phyloP scores from a whole-genome alignment of 2,888 invertebrate genomes.

The Tenthredo mesomela region DNA sequence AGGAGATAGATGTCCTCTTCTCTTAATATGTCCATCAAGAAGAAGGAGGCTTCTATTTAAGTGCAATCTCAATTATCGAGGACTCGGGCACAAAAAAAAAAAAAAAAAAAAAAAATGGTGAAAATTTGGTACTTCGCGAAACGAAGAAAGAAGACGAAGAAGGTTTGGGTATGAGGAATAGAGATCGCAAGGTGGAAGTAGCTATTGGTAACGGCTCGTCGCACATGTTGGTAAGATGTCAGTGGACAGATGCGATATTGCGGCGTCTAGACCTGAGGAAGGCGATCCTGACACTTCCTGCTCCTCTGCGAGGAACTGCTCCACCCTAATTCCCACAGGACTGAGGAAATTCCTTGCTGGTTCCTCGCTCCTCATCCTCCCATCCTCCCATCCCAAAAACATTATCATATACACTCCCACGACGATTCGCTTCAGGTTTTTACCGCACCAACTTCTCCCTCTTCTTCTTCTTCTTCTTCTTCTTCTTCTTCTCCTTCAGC shows the following conservation, averaged over 20 bases:
- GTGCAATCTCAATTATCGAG: not conserved
- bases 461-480: not conserved
- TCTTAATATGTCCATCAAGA: not conserved
- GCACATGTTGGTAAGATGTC: slow-evolving; percentile 71
- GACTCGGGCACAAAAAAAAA: too few relatives aligned
- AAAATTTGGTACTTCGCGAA: not conserved
- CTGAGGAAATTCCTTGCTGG: slow-evolving; percentile 52
- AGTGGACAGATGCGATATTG: slow-evolving; percentile 75
- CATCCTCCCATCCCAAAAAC: slow-evolving; percentile 60
- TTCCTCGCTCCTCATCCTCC: slow-evolving; percentile 52
- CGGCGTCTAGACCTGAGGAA: slow-evolving; percentile 62
- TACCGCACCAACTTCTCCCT: slow-evolving; percentile 50
- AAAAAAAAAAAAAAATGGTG: not conserved
- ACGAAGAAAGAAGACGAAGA: too few relatives aligned
- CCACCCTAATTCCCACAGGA: slow-evolving; percentile 66
- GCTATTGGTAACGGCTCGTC: slow-evolving; percentile 41
- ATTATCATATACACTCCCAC: slow-evolving; percentile 66
- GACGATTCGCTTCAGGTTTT: slow-evolving; percentile 58
- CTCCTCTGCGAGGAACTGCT: slow-evolving; percentile 52
- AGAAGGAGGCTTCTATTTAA: not conserved
- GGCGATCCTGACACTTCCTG: slow-evolving; percentile 70
- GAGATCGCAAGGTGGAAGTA: slow-evolving; percentile 49
- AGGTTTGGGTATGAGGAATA: not conserved
- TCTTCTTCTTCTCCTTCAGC: slow-evolving; percentile 38
- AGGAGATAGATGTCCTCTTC: not conserved